Percentiles rank a stretch among this genome's conserved stretches.
Evolutionary conservation across 2,113 vertebrate species (phyloP).

Genomic region (Oncorhynchus mykiss): DNA sequence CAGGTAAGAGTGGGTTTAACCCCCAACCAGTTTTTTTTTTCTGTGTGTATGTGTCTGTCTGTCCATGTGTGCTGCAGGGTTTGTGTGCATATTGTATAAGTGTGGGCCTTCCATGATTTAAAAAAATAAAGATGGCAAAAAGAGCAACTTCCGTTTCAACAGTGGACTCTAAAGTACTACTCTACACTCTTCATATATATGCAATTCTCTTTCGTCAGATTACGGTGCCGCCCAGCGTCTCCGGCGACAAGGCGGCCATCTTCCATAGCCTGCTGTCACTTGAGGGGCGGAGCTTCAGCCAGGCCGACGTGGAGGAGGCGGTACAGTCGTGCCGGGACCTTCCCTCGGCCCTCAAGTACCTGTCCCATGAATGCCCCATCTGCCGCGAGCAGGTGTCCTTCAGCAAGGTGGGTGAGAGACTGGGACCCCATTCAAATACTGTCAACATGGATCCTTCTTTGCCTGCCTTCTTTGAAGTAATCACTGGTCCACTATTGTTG

Average conservation of each 20-base stretch:
- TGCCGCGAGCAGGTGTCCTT: conserved; percentile 75
- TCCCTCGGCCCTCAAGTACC: conserved; percentile 70
- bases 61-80: background rate
- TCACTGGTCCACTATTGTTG: no score
- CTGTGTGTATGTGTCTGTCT: background rate
- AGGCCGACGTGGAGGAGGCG: conserved; percentile 67
- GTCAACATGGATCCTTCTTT: background rate
- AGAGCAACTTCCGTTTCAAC: background rate
- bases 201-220: conserved; percentile 9
- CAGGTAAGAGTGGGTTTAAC: conserved; percentile 29
- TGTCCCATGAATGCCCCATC: conserved; percentile 74
- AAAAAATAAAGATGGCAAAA: background rate
- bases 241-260: conserved; percentile 56
- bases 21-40: no score
- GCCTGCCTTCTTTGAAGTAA: no score
- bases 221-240: conserved; percentile 41
- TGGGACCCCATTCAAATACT: background rate
- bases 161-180: background rate
- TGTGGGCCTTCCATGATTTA: background rate
- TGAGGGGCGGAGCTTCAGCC: conserved; percentile 63
- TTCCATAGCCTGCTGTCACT: conserved; percentile 62
- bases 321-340: conserved; percentile 68
- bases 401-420: conserved; percentile 64
- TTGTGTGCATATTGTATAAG: no score
- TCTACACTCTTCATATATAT: background rate